A percentile compares a stretch with the other conserved stretches of the same genome.
These are phyloP conservation scores for Melinopterus prodromus DNA, from an alignment of 2,888 invertebrate genomes.

Conservation along the genomic window DNA sequence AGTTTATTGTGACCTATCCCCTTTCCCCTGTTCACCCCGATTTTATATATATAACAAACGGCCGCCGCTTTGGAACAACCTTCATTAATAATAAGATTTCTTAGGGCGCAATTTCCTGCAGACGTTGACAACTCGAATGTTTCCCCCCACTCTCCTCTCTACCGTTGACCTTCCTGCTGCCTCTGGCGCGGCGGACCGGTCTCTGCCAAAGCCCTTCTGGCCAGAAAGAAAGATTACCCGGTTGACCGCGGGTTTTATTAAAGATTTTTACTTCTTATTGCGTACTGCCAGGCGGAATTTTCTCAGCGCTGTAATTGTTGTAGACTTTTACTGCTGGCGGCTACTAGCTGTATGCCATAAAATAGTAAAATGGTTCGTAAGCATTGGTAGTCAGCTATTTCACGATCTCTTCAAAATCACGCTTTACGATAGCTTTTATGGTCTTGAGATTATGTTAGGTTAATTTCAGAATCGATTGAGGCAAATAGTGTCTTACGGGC, in stretches of 20 bases:
- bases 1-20: conserved; percentile 4
- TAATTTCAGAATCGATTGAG: too few species aligned
- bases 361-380: neutral
- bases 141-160: neutral
- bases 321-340: neutral
- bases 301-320: neutral
- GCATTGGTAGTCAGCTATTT: neutral
- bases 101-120: conserved; percentile 23
- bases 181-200: neutral
- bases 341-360: neutral
- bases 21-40: neutral
- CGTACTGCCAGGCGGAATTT: neutral
- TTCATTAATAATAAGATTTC: conserved; percentile 27
- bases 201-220: neutral
- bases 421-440: too few species aligned
- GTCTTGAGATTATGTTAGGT: too few species aligned
- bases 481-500: too few species aligned
- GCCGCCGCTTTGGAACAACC: conserved; percentile 12
- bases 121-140: conserved; percentile 24
- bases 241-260: neutral
- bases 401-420: neutral
- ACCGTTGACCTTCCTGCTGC: neutral
- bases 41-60: conserved; percentile 19
- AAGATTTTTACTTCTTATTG: neutral
- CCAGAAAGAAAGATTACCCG: neutral